Base-by-base conservation (phyloP, 1,140 invertebrate species). In the Coboldia fuscipes region DNA sequence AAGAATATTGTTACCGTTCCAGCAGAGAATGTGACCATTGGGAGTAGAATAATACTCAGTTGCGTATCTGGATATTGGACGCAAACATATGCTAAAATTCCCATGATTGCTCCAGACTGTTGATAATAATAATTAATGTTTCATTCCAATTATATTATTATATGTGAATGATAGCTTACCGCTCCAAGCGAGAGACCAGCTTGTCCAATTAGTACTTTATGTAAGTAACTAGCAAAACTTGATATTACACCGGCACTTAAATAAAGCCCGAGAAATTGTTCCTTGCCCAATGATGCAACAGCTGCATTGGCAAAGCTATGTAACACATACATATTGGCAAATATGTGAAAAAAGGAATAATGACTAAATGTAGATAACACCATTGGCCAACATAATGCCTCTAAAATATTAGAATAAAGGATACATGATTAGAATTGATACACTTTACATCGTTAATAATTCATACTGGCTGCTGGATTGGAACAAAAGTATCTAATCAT, bases 241-340 rank as follows among this genome's bases (percentile, higher is more conserved):
- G 89, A 82, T 18, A 93, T 57, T 0, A 88, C 77, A 27, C 84
- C 90, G 41, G 78, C 79, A 43, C 73, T 77, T 34, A 94, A 54
- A 60, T 94, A 97, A 46, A 96, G 65, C 1, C 74, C 85, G 35
- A 89, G 43, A 58, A 94, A 93, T 55, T 97, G 86, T 60, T 97
- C 89, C 48, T 74, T 78, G 14, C 89, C 90, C 42, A 94, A 61
- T 30, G 72, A 59, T n/a, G 68, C 46, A n/a, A 81, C 66, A 31
- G 74, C 70, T 19, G 66, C 62, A 41, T 56, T 69, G 41, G 41
- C 58, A 44, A 79, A 97, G 45, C 77, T 90, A 48, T 89, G 77
- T 15, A 97, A 57, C 15, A 93, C 90, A 62, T 85, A 93, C 92
- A 97, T 97, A 58, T 97, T 97, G 23, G 75, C 70, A 45, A 69